Evolutionary conservation across 1,140 invertebrate species (phyloP).

Genomic region (Cyphomyrmex costatus): DNA sequence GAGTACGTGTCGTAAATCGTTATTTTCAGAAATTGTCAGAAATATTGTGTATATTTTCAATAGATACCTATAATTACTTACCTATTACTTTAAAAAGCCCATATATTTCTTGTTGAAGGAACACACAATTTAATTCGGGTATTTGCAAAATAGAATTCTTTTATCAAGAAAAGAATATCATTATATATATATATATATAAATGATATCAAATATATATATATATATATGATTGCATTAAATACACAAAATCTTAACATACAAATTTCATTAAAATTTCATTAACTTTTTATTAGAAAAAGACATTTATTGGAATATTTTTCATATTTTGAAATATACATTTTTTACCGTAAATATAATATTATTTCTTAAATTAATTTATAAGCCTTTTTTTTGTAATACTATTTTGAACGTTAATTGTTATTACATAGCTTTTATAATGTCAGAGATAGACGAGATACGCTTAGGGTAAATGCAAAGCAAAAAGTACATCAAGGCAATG

Average conservation of each 20-base stretch:
- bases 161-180: not conserved
- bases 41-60: not conserved
- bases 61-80: not conserved
- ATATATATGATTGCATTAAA: not conserved
- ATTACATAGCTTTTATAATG: slow-evolving; percentile 24
- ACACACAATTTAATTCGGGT: not conserved
- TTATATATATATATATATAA: too few relatives aligned
- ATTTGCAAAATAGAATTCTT: not conserved
- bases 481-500: slow-evolving; percentile 65
- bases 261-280: not conserved
- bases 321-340: not conserved
- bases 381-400: not conserved
- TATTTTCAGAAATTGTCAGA: slow-evolving; percentile 47
- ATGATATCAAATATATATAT: too few relatives aligned
- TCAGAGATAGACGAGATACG: not conserved
- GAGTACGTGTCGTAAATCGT: slow-evolving; percentile 35
- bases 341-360: too few relatives aligned
- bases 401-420: not conserved
- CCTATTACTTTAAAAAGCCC: slow-evolving; percentile 6
- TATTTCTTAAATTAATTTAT: not conserved
- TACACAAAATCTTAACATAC: not conserved
- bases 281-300: not conserved
- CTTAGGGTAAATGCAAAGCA: slow-evolving; percentile 54
- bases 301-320: not conserved
- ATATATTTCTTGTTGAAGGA: not conserved